phyloP scores from a whole-genome alignment of 2,797 vertebrate genomes.

The Microctenopoma steveboyesi region DNA sequence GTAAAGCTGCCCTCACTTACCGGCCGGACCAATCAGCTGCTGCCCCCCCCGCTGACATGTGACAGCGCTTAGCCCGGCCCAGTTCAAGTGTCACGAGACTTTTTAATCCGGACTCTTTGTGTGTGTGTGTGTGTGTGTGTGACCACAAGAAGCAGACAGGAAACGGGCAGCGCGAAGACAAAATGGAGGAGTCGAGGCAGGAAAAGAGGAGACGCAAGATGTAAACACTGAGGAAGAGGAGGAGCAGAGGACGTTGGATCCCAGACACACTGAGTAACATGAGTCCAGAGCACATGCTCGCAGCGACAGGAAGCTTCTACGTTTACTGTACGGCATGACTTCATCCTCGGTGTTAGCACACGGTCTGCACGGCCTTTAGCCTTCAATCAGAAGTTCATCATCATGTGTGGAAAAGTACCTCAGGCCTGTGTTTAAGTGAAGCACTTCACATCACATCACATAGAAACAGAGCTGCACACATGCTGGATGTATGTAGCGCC shows the following conservation, averaged over 20 bases:
- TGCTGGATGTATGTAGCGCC: too few relatives aligned
- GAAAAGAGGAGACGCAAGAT: not conserved
- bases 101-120: constrained; percentile 39
- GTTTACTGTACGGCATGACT: too few relatives aligned
- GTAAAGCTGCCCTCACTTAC: constrained; percentile 54
- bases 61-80: constrained; percentile 61
- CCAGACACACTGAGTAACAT: too few relatives aligned
- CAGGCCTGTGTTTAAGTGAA: too few relatives aligned
- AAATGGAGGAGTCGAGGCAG: constrained; percentile 26
- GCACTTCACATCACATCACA: too few relatives aligned
- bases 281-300: too few relatives aligned
- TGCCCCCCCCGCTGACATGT: constrained; percentile 47
- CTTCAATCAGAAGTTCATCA: too few relatives aligned
- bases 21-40: constrained; percentile 39
- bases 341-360: too few relatives aligned
- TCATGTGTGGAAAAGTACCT: too few relatives aligned
- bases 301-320: too few relatives aligned
- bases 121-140: constrained; percentile 7
- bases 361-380: too few relatives aligned
- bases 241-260: not conserved
- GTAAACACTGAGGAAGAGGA: constrained; percentile 17
- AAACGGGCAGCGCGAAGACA: constrained; percentile 25
- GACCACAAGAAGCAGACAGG: constrained; percentile 1
- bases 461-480: not conserved
- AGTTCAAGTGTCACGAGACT: constrained; percentile 30